phyloP scores from a whole-genome alignment of 92 coral and sea anemone species.

The Porites rus region DNA sequence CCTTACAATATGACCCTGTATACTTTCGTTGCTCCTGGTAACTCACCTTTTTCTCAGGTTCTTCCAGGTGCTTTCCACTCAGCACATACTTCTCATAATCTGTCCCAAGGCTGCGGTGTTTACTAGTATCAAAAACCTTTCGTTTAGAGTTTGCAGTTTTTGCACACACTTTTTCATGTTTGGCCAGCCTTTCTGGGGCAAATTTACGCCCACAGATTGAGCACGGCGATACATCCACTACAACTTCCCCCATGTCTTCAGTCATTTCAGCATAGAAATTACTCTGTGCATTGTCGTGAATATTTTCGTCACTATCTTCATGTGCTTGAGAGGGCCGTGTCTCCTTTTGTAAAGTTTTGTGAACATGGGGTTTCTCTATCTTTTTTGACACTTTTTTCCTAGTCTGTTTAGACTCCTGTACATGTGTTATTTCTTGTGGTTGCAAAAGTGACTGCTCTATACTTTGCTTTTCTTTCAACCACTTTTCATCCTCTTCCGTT shows the following conservation, averaged over 20 bases:
- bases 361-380: neutral
- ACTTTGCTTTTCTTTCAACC: conserved; percentile 38
- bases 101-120: conserved; percentile 85
- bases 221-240: conserved; percentile 71
- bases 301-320: conserved; percentile 34
- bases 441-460: conserved; percentile 23
- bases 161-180: conserved; percentile 86
- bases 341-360: neutral
- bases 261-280: conserved; percentile 71
- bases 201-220: conserved; percentile 94
- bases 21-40: too few relatives aligned
- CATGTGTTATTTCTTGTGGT: neutral
- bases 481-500: conserved; percentile 60
- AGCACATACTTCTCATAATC: conserved; percentile 82
- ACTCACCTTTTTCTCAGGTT: conserved; percentile 75
- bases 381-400: conserved; percentile 26
- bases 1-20: too few relatives aligned
- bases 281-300: conserved; percentile 50
- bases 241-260: conserved; percentile 33
- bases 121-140: conserved; percentile 82
- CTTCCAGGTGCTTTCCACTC: conserved; percentile 69
- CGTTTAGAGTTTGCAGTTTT: conserved; percentile 79
- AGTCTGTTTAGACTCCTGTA: neutral
- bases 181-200: conserved; percentile 83
- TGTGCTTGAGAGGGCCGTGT: conserved; percentile 27